Evolutionary conservation across 2,113 vertebrate species (phyloP), one percentile per base, ranked within the genome.

Genomic region (Morphnarchus princeps): DNA sequence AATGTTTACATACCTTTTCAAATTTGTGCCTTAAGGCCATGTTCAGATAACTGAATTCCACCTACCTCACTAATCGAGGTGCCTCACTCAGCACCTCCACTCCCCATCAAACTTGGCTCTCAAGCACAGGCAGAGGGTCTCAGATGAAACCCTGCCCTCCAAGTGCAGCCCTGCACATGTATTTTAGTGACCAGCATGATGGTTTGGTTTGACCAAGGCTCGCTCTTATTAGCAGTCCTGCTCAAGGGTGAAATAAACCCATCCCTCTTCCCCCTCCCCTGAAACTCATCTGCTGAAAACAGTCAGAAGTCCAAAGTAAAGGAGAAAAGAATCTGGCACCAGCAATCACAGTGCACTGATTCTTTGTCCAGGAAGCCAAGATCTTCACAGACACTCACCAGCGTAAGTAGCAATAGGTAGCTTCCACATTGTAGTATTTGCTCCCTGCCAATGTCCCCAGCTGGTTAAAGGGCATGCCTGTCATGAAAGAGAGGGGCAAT

Each of bases 381-480:
- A 31, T 17, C 15, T 50, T 11, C 84, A 4, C 63, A 22, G 38
- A 25, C n/a, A 92, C 99, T 99, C 91, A 99, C 99, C 99, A 99
- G 95, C 99, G 99, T 84, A 99, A 93, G 98, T 99, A 99, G 98
- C 99, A 99, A 83, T 99, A 99, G 18, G 99, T 99, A 2, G 99
- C 99, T 95, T 99, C 99, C 74, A 99, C 99, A 0, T 99, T 99
- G 97, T 99, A 99, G 97, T 99, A 99, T 65, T 99, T 99, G 98
- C 99, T 99, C 74, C 99, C 99, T 21, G 99, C 99, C 93, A 99
- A 90, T 0, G 99, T 99, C 58, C 99, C 99, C 86, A 99, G 98
- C 83, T 99, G 99, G 97, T 99, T 99, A 95, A 99, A 99, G 59
- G 99, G 99, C 99, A 99, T 99, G 81, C 99, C 99, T 99, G 97